phyloP scores from a whole-genome alignment of 2,888 invertebrate species.

The Mamestra brassicae region DNA sequence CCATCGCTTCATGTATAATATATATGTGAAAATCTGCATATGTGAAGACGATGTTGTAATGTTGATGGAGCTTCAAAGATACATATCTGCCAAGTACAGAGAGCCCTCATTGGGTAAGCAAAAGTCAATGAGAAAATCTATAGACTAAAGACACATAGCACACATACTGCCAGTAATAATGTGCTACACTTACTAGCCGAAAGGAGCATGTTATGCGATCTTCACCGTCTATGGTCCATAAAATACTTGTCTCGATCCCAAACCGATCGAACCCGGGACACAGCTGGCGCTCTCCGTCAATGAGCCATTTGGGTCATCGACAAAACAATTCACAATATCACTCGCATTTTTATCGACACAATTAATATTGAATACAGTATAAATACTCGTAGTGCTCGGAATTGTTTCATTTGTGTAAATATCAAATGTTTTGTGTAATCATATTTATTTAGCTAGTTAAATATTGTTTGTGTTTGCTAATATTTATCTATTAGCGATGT shows the following conservation, averaged over 20 bases:
- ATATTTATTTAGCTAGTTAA: conserved; percentile 24
- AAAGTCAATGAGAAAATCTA: not conserved
- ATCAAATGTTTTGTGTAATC: conserved; percentile 8
- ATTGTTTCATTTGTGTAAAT: conserved; percentile 20
- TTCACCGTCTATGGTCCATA: conserved; percentile 22
- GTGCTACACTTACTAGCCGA: conserved; percentile 10
- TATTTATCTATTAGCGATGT: conserved; percentile 31
- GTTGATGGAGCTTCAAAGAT: no score
- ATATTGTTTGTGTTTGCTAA: conserved; percentile 38
- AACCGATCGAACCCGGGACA: conserved; percentile 43
- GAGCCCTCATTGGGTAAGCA: not conserved
- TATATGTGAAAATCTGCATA: no score
- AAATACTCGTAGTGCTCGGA: not conserved
- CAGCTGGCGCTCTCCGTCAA: conserved; percentile 48
- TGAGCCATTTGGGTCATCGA: conserved; percentile 45
- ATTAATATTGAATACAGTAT: conserved; percentile 30
- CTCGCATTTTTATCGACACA: conserved; percentile 44
- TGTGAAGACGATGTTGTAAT: no score
- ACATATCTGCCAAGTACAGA: no score
- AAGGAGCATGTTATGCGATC: conserved; percentile 37
- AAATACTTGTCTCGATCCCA: conserved; percentile 48
- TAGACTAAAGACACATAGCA: not conserved
- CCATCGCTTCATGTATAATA: no score
- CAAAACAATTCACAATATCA: conserved; percentile 39
- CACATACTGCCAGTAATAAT: not conserved